Evolutionary conservation across 2,113 vertebrate genomes (phyloP).

Genomic region (Corydoras maculifer): DNA sequence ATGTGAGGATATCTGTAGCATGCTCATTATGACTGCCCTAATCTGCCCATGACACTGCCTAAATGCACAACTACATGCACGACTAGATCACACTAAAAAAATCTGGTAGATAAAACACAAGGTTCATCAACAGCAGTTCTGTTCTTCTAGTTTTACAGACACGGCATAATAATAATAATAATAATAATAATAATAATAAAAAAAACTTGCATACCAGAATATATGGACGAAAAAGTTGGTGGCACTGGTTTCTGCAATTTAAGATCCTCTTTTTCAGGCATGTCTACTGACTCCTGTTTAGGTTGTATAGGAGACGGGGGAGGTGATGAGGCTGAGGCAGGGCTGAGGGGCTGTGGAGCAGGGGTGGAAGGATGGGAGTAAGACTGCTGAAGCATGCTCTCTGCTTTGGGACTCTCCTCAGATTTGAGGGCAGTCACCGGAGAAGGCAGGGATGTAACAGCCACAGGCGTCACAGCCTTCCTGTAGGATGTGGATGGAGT

Average conservation of each 20-base stretch:
- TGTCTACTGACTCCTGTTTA: constrained; percentile 73
- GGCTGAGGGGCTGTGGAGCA: constrained; percentile 68
- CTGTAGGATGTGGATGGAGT: constrained; percentile 70
- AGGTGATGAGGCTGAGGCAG: constrained; percentile 61
- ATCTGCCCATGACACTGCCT: constrained; percentile 27
- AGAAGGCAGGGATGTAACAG: constrained; percentile 68
- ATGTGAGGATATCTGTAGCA: constrained; percentile 39
- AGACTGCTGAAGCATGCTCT: constrained; percentile 69
- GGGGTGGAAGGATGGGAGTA: constrained; percentile 79
- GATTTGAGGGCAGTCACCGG: constrained; percentile 77
- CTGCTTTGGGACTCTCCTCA: constrained; percentile 78
- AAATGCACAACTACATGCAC: constrained; percentile 19
- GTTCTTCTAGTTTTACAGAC: too few species aligned
- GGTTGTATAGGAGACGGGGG: constrained; percentile 70
- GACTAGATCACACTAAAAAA: constrained; percentile 16
- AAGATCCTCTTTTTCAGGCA: constrained; percentile 71
- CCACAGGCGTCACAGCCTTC: constrained; percentile 72
- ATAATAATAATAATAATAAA: neutral
- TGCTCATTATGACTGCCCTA: constrained; percentile 41
- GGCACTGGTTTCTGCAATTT: constrained; percentile 70
- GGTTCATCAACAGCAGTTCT: neutral
- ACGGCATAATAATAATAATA: neutral
- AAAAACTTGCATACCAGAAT: constrained; percentile 69
- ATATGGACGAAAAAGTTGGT: constrained; percentile 72
- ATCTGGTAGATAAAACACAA: constrained; percentile 9